phyloP scores from a whole-genome alignment of 1,140 invertebrate species.

The Bemisia tabaci region DNA sequence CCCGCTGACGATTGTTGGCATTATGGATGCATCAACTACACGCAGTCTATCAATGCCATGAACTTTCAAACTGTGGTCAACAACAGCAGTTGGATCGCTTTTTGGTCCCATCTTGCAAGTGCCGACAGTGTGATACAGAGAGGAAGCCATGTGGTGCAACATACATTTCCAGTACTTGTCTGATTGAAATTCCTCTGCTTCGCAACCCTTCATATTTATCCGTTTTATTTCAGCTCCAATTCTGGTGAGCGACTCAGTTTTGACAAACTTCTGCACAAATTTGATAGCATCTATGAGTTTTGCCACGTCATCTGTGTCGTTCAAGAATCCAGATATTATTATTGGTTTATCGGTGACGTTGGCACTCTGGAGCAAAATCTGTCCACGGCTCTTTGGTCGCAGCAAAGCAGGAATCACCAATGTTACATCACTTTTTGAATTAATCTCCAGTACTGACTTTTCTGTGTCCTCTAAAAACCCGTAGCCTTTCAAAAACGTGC shows the following conservation, averaged over 20 bases:
- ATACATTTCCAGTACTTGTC: constrained; percentile 5
- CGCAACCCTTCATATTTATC: not conserved
- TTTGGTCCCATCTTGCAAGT: constrained; percentile 52
- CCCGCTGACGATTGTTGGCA: constrained; percentile 53
- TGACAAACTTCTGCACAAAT: constrained; percentile 25
- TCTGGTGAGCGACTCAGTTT: constrained; percentile 31
- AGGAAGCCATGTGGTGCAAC: not conserved
- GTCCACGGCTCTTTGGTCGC: constrained; percentile 30
- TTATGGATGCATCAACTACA: constrained; percentile 59
- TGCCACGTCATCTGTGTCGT: constrained; percentile 28
- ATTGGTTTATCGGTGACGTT: constrained; percentile 37
- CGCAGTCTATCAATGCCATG: constrained; percentile 41
- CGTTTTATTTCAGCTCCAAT: too few relatives aligned
- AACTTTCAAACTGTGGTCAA: constrained; percentile 48
- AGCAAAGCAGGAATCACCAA: constrained; percentile 59
- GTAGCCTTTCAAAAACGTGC: too few relatives aligned
- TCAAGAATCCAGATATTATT: constrained; percentile 37
- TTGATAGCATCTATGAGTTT: constrained; percentile 30
- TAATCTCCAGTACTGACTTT: too few relatives aligned
- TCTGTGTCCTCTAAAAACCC: too few relatives aligned
- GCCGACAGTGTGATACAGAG: constrained; percentile 54
- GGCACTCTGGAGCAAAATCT: constrained; percentile 24
- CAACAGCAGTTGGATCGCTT: constrained; percentile 37
- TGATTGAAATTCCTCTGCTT: not conserved
- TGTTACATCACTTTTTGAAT: constrained; percentile 56